A percentile compares a stretch with the other conserved stretches of the same genome.
Conservation (phyloP, 2,888 invertebrate genomes). For the Scaeva pyrastri region DNA sequence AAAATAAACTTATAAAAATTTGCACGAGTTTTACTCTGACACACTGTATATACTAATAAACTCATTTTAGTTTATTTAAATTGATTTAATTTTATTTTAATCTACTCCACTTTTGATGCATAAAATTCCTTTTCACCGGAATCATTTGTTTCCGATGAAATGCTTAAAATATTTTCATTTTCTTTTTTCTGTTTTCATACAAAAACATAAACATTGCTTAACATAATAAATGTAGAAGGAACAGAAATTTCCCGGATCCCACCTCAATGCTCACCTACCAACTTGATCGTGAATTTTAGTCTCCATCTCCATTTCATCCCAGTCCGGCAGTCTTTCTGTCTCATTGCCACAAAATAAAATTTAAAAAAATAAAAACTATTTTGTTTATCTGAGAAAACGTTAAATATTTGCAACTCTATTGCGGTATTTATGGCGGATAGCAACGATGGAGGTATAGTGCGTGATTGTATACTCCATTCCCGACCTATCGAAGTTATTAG, state of each 20-base stretch:
- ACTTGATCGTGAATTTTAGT: constrained; percentile 22
- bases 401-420: constrained; percentile 75
- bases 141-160: constrained; percentile 41
- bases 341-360: constrained; percentile 74
- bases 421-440: constrained; percentile 74
- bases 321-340: constrained; percentile 48
- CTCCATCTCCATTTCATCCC: neutral
- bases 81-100: no score
- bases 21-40: no score
- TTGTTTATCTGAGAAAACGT: constrained; percentile 73
- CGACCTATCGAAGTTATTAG: constrained; percentile 26
- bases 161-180: constrained; percentile 56
- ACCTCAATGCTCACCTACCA: no score
- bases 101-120: no score
- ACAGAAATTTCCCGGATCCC: neutral
- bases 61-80: no score
- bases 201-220: constrained; percentile 65
- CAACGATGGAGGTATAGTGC: constrained; percentile 42
- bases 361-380: no score
- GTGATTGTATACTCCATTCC: constrained; percentile 28
- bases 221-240: neutral
- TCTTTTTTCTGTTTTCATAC: constrained; percentile 64
- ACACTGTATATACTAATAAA: no score
- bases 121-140: constrained; percentile 54
- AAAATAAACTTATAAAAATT: no score